Conservation (phyloP, 2,888 invertebrate species). For the Drosophila yooni region DNA sequence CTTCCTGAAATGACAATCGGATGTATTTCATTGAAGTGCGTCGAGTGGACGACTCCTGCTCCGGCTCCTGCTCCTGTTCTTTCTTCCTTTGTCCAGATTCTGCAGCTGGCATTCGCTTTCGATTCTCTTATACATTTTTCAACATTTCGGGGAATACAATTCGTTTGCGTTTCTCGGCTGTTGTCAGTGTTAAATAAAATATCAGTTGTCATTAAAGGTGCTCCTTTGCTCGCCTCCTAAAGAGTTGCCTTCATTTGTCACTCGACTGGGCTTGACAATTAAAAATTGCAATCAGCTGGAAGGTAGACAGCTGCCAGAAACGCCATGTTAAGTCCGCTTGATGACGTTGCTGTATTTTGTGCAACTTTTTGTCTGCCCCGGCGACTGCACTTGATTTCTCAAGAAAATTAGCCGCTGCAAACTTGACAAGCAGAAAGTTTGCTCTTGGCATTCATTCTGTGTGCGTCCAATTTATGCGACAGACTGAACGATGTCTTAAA, state of each 20-base stretch:
- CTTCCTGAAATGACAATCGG: conserved; percentile 65
- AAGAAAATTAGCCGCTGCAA: conserved; percentile 45
- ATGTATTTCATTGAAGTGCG: conserved; percentile 68
- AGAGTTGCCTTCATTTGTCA: conserved; percentile 67
- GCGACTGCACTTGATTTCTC: conserved; percentile 24
- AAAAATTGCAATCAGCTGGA: conserved; percentile 67
- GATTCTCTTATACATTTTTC: conserved; percentile 54
- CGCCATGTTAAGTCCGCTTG: conserved; percentile 34
- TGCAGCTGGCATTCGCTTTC: conserved; percentile 9
- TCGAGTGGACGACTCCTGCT: conserved; percentile 37
- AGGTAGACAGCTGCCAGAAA: conserved; percentile 47
- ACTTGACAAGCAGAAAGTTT: conserved; percentile 26
- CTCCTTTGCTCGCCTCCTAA: conserved; percentile 5
- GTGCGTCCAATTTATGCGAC: conserved; percentile 1
- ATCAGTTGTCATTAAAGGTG: conserved; percentile 72
- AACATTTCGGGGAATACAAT: conserved; percentile 65
- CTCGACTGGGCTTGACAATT: conserved; percentile 75
- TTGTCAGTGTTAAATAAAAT: conserved; percentile 73
- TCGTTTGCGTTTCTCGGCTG: conserved; percentile 59
- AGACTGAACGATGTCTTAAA: neutral
- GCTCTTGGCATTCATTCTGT: conserved; percentile 16
- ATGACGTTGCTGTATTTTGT: conserved; percentile 6
- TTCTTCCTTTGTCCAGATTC: neutral
- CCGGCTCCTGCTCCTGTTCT: neutral
- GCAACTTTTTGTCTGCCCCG: neutral